Evolutionary conservation across 2,888 invertebrate species (phyloP).

Genomic region (Melanargia galathea): DNA sequence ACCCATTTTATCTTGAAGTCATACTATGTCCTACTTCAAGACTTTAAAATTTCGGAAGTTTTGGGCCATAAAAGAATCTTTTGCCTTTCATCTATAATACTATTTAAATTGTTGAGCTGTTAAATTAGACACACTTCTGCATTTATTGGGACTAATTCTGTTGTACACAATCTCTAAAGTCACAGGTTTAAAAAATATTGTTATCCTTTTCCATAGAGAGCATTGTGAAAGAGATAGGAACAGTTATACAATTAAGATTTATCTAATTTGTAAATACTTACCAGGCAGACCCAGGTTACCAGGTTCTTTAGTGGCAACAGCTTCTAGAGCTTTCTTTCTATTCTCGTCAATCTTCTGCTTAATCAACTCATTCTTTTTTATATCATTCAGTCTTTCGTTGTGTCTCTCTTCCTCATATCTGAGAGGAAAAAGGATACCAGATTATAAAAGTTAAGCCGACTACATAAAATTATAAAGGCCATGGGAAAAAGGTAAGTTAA

Average conservation of each 20-base stretch:
- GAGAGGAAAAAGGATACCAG: slow-evolving; percentile 8
- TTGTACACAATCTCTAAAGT: too few species aligned
- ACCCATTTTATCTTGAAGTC: too few species aligned
- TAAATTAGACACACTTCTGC: too few species aligned
- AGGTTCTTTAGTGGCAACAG: slow-evolving; percentile 54
- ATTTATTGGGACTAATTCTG: too few species aligned
- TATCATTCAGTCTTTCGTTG: slow-evolving; percentile 64
- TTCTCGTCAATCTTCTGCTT: slow-evolving; percentile 74
- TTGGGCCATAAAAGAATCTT: background rate
- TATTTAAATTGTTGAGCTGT: background rate
- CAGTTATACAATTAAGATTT: too few species aligned
- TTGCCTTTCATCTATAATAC: background rate
- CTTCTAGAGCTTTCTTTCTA: slow-evolving; percentile 67
- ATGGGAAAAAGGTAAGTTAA: too few species aligned
- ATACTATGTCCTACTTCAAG: too few species aligned
- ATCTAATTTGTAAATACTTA: slow-evolving; percentile 36
- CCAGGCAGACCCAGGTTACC: slow-evolving; percentile 59
- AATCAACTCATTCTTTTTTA: slow-evolving; percentile 69
- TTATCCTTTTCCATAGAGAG: too few species aligned
- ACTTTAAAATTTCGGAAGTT: too few species aligned
- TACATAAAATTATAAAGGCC: background rate
- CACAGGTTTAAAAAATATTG: too few species aligned
- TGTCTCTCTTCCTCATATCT: slow-evolving; percentile 70
- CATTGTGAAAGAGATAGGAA: too few species aligned
- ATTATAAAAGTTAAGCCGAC: too few species aligned